phyloP scores from a whole-genome alignment of 2,888 invertebrate species.

The Ochropleura plecta region DNA sequence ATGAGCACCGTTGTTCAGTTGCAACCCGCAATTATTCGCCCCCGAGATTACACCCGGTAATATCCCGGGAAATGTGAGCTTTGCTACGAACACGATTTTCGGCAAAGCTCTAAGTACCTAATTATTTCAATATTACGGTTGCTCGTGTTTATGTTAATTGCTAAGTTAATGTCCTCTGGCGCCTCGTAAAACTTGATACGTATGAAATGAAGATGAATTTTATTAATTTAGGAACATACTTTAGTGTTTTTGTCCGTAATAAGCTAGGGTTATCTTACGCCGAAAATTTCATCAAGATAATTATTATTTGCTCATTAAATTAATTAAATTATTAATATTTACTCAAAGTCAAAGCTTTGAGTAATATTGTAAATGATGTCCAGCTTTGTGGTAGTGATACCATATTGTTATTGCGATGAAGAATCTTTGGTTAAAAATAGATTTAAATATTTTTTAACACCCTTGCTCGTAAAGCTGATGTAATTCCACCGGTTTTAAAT shows the following conservation, averaged over 20 bases:
- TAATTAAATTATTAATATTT: no score
- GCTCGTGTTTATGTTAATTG: constrained; percentile 61
- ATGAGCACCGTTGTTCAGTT: constrained; percentile 88
- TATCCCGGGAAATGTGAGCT: constrained; percentile 81
- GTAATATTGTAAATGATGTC: background rate
- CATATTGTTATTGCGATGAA: background rate
- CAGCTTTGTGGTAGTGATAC: background rate
- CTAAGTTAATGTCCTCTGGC: constrained; percentile 50
- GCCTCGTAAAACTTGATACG: constrained; percentile 54
- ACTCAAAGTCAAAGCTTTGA: background rate
- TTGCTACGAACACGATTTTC: constrained; percentile 75
- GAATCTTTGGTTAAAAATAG: background rate
- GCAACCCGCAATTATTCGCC: constrained; percentile 87
- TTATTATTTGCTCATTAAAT: background rate
- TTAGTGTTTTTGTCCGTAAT: constrained; percentile 22
- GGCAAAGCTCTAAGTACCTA: constrained; percentile 72
- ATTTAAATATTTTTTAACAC: constrained; percentile 4
- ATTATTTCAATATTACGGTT: constrained; percentile 69
- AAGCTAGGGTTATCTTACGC: background rate
- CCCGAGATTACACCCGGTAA: constrained; percentile 84
- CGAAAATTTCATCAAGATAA: constrained; percentile 13
- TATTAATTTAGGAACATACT: constrained; percentile 38
- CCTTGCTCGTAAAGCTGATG: no score
- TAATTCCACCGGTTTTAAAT: no score
- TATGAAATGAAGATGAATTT: constrained; percentile 48